Evolutionary conservation across 2,797 vertebrate genomes (phyloP).

Genomic region (Cheirogaleus major): DNA sequence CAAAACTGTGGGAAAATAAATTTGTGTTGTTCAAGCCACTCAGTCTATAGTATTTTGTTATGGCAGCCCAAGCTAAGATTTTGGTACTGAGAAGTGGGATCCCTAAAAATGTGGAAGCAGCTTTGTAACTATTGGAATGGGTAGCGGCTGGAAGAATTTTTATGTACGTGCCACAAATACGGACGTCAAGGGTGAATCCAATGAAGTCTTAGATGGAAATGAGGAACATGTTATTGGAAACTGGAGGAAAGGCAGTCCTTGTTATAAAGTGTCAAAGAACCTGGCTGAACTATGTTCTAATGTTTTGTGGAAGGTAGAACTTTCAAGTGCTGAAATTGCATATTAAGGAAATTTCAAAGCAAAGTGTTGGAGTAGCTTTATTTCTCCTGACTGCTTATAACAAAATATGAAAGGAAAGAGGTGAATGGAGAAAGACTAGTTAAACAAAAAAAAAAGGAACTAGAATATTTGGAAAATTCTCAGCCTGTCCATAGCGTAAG

Average conservation of each 20-base stretch:
- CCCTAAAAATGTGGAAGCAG: constrained; percentile 5
- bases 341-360: neutral
- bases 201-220: neutral
- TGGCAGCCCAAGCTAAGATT: neutral
- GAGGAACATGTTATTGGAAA: neutral
- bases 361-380: neutral
- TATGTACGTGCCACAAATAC: neutral
- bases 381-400: neutral
- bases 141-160: neutral
- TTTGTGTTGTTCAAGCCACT: neutral
- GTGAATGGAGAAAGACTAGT: neutral
- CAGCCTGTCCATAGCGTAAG: neutral
- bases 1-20: constrained; percentile 25
- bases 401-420: neutral
- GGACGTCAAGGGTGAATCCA: neutral
- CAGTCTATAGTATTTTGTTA: neutral
- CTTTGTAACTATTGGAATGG: constrained; percentile 1
- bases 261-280: neutral
- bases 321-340: neutral
- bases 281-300: neutral
- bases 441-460: neutral
- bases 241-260: neutral
- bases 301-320: neutral
- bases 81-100: neutral
- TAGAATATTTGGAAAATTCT: neutral